These are phyloP conservation scores for Malaclemys terrapin DNA, from an alignment of 2,113 vertebrate species.

Conservation along the genomic window DNA sequence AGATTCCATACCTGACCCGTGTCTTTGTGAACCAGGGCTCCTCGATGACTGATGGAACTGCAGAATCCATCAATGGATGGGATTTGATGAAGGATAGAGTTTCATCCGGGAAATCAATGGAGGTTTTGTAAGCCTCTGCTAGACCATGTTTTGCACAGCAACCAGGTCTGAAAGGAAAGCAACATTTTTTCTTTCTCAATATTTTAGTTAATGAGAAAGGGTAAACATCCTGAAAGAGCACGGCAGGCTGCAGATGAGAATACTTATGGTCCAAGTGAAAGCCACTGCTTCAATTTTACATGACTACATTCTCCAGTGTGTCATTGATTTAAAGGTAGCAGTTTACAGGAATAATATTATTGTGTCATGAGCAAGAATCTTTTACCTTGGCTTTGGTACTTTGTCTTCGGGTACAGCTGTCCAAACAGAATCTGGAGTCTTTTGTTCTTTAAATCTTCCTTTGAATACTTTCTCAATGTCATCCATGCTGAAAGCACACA, in stretches of 20 bases:
- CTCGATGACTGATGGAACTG: conserved; percentile 91
- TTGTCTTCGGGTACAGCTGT: conserved; percentile 96
- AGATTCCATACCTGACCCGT: conserved; percentile 88
- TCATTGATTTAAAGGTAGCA: conserved; percentile 33
- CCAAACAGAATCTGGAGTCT: conserved; percentile 97
- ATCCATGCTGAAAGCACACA: conserved; percentile 97
- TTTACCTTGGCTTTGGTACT: conserved; percentile 95
- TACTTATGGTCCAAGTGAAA: background rate
- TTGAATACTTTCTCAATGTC: conserved; percentile 96
- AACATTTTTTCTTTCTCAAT: conserved; percentile 60
- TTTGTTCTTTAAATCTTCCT: conserved; percentile 98
- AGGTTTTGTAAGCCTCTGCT: conserved; percentile 93
- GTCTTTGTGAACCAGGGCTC: conserved; percentile 99
- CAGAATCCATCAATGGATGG: conserved; percentile 96
- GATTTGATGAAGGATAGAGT: conserved; percentile 98
- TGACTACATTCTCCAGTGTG: background rate
- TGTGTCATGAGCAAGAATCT: background rate
- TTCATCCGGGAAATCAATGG: conserved; percentile 97
- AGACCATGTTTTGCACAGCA: conserved; percentile 93
- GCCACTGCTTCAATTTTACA: background rate
- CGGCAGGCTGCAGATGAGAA: background rate
- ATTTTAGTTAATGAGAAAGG: conserved; percentile 49
- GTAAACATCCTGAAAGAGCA: conserved; percentile 3
- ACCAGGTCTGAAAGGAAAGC: conserved; percentile 90
- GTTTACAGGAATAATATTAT: conserved; percentile 7